A percentile compares a stretch with the other conserved stretches of the same genome.
These are phyloP conservation scores for Chauna torquata DNA, from an alignment of 2,113 vertebrate genomes.

Conservation along the genomic window DNA sequence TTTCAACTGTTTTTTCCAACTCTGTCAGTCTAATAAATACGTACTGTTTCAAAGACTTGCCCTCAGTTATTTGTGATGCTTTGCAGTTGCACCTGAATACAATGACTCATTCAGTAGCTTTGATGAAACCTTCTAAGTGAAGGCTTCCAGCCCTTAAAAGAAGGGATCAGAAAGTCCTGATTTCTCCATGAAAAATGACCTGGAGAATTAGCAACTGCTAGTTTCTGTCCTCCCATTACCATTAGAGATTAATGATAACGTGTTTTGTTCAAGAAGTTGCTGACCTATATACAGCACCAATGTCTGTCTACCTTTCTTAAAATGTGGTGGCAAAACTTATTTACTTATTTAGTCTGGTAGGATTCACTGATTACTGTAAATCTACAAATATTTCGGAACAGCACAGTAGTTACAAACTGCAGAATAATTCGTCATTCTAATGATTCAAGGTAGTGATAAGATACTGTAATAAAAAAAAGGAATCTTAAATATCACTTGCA, in stretches of 20 bases:
- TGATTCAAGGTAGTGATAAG: not conserved
- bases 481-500: not conserved
- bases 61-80: not conserved
- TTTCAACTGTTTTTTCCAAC: not conserved
- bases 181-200: not conserved
- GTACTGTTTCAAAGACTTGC: not conserved
- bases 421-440: not conserved
- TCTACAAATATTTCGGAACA: not conserved
- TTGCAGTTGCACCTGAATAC: not conserved
- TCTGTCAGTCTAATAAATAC: not conserved
- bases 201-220: not conserved
- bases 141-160: not conserved
- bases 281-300: not conserved
- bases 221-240: not conserved
- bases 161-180: not conserved
- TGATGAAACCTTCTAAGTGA: not conserved
- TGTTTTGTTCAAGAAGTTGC: not conserved
- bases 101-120: not conserved
- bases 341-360: not conserved
- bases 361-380: not conserved
- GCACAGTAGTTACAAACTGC: not conserved
- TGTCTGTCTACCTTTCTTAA: not conserved
- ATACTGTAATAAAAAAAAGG: not conserved
- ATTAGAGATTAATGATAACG: not conserved
- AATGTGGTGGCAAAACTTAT: not conserved